phyloP scores from a whole-genome alignment of 2,888 invertebrate species.

The Leptothorax acervorum region DNA sequence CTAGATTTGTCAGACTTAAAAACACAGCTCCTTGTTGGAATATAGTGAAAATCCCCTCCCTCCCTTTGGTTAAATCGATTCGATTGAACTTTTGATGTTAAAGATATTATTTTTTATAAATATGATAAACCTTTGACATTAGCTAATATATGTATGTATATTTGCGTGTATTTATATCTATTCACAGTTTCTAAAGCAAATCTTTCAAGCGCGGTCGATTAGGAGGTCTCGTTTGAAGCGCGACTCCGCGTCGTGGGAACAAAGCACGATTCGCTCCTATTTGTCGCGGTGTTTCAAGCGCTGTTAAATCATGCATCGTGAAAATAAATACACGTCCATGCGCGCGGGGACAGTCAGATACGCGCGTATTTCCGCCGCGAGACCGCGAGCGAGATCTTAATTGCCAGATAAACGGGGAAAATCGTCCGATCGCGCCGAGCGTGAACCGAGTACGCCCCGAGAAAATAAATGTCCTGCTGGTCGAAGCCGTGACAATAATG shows the following conservation, averaged over 20 bases:
- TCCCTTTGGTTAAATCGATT: too few relatives aligned
- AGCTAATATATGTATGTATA: not conserved
- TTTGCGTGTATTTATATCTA: not conserved
- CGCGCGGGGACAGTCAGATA: conserved; percentile 14
- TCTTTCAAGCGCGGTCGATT: too few relatives aligned
- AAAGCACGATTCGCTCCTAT: conserved; percentile 22
- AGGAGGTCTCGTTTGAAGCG: conserved; percentile 9
- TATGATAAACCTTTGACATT: not conserved
- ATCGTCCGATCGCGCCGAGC: conserved; percentile 60
- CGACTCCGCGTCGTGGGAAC: not conserved
- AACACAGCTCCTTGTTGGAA: too few relatives aligned
- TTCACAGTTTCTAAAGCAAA: not conserved
- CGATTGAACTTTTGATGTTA: too few relatives aligned
- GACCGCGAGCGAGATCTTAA: conserved; percentile 78
- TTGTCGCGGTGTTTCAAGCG: conserved; percentile 59
- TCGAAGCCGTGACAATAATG: conserved; percentile 64
- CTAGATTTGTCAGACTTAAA: too few relatives aligned
- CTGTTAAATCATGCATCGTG: conserved; percentile 78
- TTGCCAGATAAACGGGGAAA: conserved; percentile 79
- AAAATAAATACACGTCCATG: conserved; percentile 72
- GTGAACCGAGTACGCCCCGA: conserved; percentile 47
- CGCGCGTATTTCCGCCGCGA: conserved; percentile 40
- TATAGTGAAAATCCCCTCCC: too few relatives aligned
- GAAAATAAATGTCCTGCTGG: conserved; percentile 58
- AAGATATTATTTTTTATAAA: too few relatives aligned